These are phyloP conservation scores for Psittacara wagleri DNA, from an alignment of 2,113 vertebrate genomes.

Conservation along the genomic window DNA sequence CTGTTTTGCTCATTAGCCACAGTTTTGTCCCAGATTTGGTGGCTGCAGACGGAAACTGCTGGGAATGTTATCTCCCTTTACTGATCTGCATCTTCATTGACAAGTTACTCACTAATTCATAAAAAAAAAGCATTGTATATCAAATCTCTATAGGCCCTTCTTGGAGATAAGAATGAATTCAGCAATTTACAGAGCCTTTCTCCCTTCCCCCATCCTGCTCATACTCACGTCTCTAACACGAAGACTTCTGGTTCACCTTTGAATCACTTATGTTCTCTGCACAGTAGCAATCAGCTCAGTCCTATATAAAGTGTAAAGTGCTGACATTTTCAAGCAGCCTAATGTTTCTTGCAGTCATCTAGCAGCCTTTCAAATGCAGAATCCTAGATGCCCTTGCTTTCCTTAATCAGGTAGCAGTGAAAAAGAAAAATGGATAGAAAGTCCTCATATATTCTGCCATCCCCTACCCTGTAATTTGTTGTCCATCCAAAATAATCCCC, in stretches of 20 bases:
- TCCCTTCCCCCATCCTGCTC: constrained; percentile 34
- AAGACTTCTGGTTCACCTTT: constrained; percentile 67
- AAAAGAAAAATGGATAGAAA: constrained; percentile 25
- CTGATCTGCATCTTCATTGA: neutral
- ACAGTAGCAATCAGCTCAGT: constrained; percentile 60
- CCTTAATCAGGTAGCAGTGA: constrained; percentile 39
- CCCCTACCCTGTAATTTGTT: neutral
- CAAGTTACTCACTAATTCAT: neutral
- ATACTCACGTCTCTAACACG: neutral
- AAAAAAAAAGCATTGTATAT: neutral
- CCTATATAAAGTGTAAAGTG: constrained; percentile 64
- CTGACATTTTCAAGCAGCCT: constrained; percentile 67
- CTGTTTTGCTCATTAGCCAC: neutral
- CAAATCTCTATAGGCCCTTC: neutral
- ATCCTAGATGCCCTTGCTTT: constrained; percentile 59
- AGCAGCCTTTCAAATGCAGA: constrained; percentile 66
- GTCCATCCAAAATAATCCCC: neutral
- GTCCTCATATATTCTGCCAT: neutral
- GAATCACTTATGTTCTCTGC: constrained; percentile 67
- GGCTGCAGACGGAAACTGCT: neutral
- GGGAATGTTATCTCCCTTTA: neutral
- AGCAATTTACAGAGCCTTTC: neutral
- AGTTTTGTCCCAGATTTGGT: neutral
- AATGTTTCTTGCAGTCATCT: constrained; percentile 64
- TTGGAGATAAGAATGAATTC: neutral